Base-by-base conservation (phyloP, 1,140 invertebrate species). In the Stegodyphus mimosarum region DNA sequence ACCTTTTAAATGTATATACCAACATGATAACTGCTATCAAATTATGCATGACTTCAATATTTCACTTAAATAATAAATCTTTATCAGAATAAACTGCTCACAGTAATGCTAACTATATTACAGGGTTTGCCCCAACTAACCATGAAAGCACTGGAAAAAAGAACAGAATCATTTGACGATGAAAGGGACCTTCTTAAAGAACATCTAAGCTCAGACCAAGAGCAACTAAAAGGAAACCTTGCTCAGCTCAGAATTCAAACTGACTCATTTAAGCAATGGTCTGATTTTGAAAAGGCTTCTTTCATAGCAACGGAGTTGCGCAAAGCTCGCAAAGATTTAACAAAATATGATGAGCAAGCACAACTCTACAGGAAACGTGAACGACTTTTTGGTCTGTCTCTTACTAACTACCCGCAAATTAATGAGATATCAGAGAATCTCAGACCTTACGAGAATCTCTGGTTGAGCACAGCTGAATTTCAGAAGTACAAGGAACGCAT, bases 401-500 rank as follows among this genome's bases (percentile, higher is more conserved):
- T 6, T 4, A 69, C 60, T 6, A 5, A 76, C 0, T 70, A 69
- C 49, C 11, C 72, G 0, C 48, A 69, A 7, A 69, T 75, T 7
- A 63, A 75, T 48, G 7, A 55, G 13, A 3, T 84, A 5, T 69
- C 72, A 18, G 10, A 69, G 7, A n/a, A 7, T 7, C 6, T 84
- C 10, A 33, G 10, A 6, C 81, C 81, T 0, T 75, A 49, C 33
- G 81, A 84, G 52, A 11, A 51, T 1, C 70, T 84, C 7, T 84
- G 81, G 81, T 17, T 84, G 64, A 75, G 51, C 18, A 60, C 72
- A 0, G 72, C 81, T 2, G 81, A 84, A 51, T 84, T 84, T 52
- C 53, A 49, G 5, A 84, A 76, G 7, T 84, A 84, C 63, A 18
- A 53, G 11, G 81, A 84, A 18, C n/a, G 72, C 3, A 53, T 49